A percentile compares a stretch with the other conserved stretches of the same genome.
Conservation (phyloP, 1,140 invertebrate species). For the Oreohelix idahoensis region DNA sequence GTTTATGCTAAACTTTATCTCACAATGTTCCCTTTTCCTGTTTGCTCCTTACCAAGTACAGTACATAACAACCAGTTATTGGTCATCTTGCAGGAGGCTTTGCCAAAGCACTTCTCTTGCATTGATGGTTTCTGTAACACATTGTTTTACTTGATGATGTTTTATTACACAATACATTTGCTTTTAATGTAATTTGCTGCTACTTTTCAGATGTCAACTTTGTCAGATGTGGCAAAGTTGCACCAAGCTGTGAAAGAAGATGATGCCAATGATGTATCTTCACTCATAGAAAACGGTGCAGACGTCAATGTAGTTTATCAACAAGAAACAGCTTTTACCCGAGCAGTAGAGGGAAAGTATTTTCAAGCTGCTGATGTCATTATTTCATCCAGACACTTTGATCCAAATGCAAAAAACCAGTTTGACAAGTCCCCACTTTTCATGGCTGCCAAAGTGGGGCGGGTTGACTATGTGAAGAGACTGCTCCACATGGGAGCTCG, state of each 20-base stretch:
- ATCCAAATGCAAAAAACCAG: slow-evolving; percentile 21
- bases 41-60: too few species aligned
- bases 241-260: not conserved
- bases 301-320: slow-evolving; percentile 9
- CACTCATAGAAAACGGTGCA: not conserved
- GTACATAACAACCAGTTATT: too few species aligned
- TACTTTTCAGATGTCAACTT: not conserved
- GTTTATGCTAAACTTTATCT: too few species aligned
- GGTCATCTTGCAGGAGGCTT: too few species aligned
- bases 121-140: too few species aligned
- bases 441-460: slow-evolving; percentile 7
- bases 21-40: too few species aligned
- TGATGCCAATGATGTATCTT: not conserved
- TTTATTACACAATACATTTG: too few species aligned
- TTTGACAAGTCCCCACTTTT: slow-evolving; percentile 10
- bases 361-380: not conserved
- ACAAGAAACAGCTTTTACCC: slow-evolving; percentile 19
- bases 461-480: not conserved
- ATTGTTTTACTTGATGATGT: too few species aligned
- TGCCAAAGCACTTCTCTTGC: too few species aligned
- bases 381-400: slow-evolving; percentile 1
- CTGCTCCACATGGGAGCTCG: not conserved
- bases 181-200: too few species aligned
- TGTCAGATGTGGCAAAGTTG: not conserved
- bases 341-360: not conserved